These are phyloP conservation scores for Ramazzottius varieornatus DNA, from an alignment of 2,888 invertebrate genomes.

Conservation along the genomic window DNA sequence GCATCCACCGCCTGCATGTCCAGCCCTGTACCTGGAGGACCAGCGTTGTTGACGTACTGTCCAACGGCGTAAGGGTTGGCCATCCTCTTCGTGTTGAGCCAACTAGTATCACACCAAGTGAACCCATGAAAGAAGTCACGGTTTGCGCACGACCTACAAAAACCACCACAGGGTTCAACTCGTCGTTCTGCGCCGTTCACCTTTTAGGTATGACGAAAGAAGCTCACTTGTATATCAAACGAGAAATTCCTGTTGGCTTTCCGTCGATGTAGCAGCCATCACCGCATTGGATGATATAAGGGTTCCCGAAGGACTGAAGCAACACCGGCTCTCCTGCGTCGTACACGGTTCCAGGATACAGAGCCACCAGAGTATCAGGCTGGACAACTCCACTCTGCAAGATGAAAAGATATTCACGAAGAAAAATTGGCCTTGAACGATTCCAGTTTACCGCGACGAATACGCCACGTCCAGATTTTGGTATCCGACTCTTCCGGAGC, in stretches of 20 bases:
- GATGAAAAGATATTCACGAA: not conserved
- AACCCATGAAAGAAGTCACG: slow-evolving; percentile 21
- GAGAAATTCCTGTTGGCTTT: slow-evolving; percentile 25
- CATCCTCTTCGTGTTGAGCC: slow-evolving; percentile 19
- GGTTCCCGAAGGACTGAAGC: slow-evolving; percentile 25
- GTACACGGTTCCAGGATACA: slow-evolving; percentile 24
- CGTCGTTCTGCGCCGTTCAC: no score
- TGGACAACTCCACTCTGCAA: not conserved
- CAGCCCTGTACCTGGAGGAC: slow-evolving; percentile 20
- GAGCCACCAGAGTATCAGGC: not conserved
- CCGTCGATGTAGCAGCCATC: slow-evolving; percentile 28
- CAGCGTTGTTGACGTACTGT: slow-evolving; percentile 28
- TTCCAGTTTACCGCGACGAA: not conserved
- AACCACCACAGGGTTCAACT: no score
- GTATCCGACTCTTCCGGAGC: not conserved
- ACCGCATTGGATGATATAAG: slow-evolving; percentile 27
- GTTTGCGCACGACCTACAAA: slow-evolving; percentile 21
- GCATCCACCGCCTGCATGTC: no score
- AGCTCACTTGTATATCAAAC: slow-evolving; percentile 22
- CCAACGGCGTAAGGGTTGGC: slow-evolving; percentile 26
- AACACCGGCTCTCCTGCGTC: slow-evolving; percentile 25
- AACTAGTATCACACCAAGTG: slow-evolving; percentile 20
- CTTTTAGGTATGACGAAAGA: not conserved
- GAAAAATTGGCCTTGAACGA: not conserved
- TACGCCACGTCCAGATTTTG: not conserved